A percentile compares a stretch with the other conserved stretches of the same genome.
Conservation (phyloP, 2,797 vertebrate genomes). For the Falco concolor region DNA sequence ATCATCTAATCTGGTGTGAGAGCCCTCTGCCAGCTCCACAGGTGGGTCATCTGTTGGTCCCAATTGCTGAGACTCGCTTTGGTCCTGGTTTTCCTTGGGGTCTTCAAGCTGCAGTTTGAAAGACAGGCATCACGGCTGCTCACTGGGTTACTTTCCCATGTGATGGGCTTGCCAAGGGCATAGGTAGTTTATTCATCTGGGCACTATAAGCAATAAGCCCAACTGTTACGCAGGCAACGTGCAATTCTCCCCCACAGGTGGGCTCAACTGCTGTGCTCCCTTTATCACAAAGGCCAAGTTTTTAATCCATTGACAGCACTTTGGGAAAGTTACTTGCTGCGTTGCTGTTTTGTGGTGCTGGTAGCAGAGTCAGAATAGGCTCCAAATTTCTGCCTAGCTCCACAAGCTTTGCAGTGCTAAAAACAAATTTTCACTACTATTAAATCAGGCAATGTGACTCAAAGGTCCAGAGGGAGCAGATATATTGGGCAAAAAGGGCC, state of each 20-base stretch:
- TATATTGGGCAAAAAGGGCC: not conserved
- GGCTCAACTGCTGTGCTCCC: not conserved
- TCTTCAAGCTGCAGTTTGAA: not conserved
- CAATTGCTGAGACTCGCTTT: not conserved
- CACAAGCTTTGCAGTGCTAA: not conserved
- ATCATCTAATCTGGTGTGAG: not conserved
- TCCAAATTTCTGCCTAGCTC: not conserved
- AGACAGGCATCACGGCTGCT: not conserved
- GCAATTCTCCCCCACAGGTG: not conserved
- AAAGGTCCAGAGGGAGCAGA: not conserved
- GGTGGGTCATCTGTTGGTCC: not conserved
- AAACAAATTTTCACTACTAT: not conserved
- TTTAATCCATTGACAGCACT: not conserved
- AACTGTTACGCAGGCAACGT: accelerated
- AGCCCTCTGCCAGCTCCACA: not conserved
- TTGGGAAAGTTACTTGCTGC: not conserved
- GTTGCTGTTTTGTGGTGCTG: not conserved
- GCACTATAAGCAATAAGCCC: not conserved
- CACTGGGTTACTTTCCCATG: not conserved
- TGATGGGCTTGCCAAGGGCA: not conserved
- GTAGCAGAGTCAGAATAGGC: not conserved
- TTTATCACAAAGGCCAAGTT: not conserved
- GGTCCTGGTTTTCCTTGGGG: not conserved
- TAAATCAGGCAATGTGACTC: not conserved
- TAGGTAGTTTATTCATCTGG: not conserved